Evolutionary conservation across 2,888 invertebrate genomes (phyloP).

Genomic region (Zygothrica quintamaculata): DNA sequence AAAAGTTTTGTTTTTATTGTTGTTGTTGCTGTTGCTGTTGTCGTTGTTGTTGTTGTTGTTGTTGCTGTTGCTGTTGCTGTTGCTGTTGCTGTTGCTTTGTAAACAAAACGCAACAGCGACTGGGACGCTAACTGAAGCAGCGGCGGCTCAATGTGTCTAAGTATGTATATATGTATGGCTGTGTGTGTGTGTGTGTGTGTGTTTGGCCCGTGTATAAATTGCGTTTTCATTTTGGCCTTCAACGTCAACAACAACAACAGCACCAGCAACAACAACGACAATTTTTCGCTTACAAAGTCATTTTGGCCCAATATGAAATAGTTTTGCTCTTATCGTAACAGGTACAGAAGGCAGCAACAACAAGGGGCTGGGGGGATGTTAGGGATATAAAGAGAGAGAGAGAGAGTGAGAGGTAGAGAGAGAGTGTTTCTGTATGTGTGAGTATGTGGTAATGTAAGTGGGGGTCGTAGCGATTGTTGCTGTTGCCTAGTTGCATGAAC

Average conservation of each 20-base stretch:
- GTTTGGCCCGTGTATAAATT: constrained; percentile 51
- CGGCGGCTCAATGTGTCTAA: constrained; percentile 44
- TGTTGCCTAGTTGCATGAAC: constrained; percentile 42
- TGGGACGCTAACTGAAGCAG: constrained; percentile 50
- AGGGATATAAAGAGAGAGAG: too few relatives aligned
- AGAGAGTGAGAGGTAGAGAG: neutral
- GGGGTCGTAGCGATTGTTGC: constrained; percentile 1
- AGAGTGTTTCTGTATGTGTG: neutral
- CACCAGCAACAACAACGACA: constrained; percentile 31
- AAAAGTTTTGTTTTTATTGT: constrained; percentile 46
- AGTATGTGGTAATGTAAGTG: neutral
- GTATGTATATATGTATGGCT: constrained; percentile 3
- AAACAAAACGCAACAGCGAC: constrained; percentile 73
- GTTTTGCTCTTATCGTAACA: constrained; percentile 39
- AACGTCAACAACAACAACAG: constrained; percentile 49
- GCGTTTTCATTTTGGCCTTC: constrained; percentile 70
- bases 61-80: constrained; percentile 7
- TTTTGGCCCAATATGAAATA: constrained; percentile 70
- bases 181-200: constrained; percentile 23
- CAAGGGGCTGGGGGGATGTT: too few relatives aligned
- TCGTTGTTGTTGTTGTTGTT: constrained; percentile 37
- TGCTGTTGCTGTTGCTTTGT: constrained; percentile 66
- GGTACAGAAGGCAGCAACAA: neutral
- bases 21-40: constrained; percentile 37
- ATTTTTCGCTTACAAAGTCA: constrained; percentile 68